These are phyloP conservation scores for Poeciliopsis occidentalis DNA, from an alignment of 2,113 vertebrate species.

Conservation along the genomic window DNA sequence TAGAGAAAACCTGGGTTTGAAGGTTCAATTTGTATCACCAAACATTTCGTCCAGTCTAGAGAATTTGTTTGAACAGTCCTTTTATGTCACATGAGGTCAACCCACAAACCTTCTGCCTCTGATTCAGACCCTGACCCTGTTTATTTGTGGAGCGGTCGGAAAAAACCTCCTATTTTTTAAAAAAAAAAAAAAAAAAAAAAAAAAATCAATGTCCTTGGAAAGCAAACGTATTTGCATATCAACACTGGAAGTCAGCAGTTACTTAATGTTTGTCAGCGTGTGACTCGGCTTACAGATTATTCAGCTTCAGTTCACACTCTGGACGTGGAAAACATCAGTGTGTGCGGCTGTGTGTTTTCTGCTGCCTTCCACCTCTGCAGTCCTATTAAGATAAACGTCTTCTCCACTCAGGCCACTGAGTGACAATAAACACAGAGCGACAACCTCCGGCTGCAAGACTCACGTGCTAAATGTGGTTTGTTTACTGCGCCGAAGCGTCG, in stretches of 20 bases:
- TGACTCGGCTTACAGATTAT: background rate
- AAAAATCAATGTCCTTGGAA: background rate
- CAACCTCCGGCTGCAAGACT: constrained; percentile 26
- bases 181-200: no score
- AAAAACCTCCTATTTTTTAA: no score
- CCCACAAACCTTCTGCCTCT: no score
- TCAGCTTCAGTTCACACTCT: constrained; percentile 5
- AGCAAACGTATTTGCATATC: background rate
- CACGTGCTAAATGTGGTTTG: constrained; percentile 5
- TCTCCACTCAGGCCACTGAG: constrained; percentile 28
- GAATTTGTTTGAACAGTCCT: no score
- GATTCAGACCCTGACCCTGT: background rate
- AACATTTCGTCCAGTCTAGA: no score
- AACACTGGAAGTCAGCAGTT: constrained; percentile 15
- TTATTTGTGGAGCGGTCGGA: background rate
- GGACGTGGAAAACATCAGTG: background rate
- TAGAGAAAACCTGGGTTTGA: no score
- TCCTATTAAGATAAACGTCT: constrained; percentile 56
- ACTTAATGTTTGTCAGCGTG: background rate
- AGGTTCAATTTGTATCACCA: no score
- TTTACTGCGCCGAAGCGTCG: constrained; percentile 31
- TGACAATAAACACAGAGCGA: constrained; percentile 45
- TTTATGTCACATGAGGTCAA: no score
- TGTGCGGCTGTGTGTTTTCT: background rate
- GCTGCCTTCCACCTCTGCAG: constrained; percentile 35